Evolutionary conservation across 2,113 vertebrate species (phyloP), one percentile per base, ranked within the genome.

Genomic region (Cairina moschata): DNA sequence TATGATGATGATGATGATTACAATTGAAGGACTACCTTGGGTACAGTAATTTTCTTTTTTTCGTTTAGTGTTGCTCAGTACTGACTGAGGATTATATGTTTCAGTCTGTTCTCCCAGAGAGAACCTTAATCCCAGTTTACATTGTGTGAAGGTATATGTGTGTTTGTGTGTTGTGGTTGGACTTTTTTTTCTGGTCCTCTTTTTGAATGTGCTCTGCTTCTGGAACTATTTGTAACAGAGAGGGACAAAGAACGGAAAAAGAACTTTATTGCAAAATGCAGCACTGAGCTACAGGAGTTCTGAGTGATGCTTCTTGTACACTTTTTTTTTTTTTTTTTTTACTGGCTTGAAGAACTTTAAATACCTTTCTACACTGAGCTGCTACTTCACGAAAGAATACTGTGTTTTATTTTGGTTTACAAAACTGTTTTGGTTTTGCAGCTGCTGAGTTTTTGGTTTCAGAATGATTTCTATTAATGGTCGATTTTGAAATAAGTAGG

Each of bases 351-450:
- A 60, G 26, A 88, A 38, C 32, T 46, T 32, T 26, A 82, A 71
- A 83, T 28, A 36, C 6, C 4, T 44, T 80, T 59, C 21, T 59
- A 9, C 23, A 78, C 8, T 0, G 0, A 80, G 14, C 8, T 6
- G 2, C 11, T 25, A 20, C 26, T 85, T 69, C 15, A 50, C 89
- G 40, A 48, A 68, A 73, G 28, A 58, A 67, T 2, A 29, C 8
- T 81, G 9, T 58, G 38, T 31, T 88, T 88, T 16, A 12, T 62
- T 94, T 14, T 40, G 40, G 40, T 40, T 40, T 40, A 13, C 40
- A 40, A 40, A 40, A 40, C 5, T 73, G 6, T 32, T 90, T 78
- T 25, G 23, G 7, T 25, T 67, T 31, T 78, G 50, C 46, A 94
- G 46, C 28, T 55, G 25, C n/a, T 13, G 6, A 78, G 40, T 0